Conservation (phyloP, 2,113 vertebrate genomes). For the Clarias macrocephalus region DNA sequence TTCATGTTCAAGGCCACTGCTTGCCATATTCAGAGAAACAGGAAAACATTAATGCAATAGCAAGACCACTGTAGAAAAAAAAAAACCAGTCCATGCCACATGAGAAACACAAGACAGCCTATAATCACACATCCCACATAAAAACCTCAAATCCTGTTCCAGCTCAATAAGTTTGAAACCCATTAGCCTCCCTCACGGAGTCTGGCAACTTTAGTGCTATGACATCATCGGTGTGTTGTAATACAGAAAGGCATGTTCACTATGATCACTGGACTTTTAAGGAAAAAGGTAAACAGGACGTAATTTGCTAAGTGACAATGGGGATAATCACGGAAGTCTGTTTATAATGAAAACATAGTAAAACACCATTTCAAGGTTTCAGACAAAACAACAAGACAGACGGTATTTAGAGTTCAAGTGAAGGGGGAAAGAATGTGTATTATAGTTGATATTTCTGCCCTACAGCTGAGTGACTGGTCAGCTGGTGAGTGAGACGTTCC, state of each 20-base stretch:
- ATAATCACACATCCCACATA: constrained; percentile 33
- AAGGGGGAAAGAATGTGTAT: not conserved
- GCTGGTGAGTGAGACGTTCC: not conserved
- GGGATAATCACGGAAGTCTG: not conserved
- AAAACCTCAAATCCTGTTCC: constrained; percentile 51
- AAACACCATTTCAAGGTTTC: not conserved
- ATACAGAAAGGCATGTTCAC: constrained; percentile 68
- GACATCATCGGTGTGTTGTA: constrained; percentile 64
- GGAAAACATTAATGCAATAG: constrained; percentile 13
- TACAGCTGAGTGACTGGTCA: not conserved
- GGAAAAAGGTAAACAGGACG: constrained; percentile 61
- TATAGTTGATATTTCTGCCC: not conserved
- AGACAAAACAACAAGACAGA: constrained; percentile 12
- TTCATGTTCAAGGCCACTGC: not conserved
- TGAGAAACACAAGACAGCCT: constrained; percentile 7
- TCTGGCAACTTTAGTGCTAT: constrained; percentile 68
- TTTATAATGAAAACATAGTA: constrained; percentile 12
- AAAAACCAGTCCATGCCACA: not conserved
- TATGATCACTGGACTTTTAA: constrained; percentile 62
- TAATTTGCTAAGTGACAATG: constrained; percentile 12
- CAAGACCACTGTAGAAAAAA: not conserved
- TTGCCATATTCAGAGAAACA: not conserved
- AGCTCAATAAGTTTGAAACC: constrained; percentile 46
- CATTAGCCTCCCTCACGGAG: constrained; percentile 63
- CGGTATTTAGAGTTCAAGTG: not conserved